Evolutionary conservation across 2,797 vertebrate genomes (phyloP), one percentile per base, ranked within the genome.

Genomic region (Botia kubotai): DNA sequence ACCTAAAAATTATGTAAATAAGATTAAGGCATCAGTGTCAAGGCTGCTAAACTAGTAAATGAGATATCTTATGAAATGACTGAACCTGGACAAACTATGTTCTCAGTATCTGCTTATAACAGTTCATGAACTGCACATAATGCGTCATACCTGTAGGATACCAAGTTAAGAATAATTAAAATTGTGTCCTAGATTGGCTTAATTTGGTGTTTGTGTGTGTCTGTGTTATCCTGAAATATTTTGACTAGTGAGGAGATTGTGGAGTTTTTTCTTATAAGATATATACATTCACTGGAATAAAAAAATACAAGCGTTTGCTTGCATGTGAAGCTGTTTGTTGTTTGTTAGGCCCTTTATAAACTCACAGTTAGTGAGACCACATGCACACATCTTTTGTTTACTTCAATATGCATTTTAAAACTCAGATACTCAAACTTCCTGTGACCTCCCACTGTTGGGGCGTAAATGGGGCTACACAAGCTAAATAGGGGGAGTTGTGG

Each of bases 1-100:
- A 17, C 91, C 90, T 91, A 84, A 93, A 90, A 93, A 90, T 91
- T 90, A 90, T 87, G 89, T 90, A 92, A 46, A 46, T 92, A 89
- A 87, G 87, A 90, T 92, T 92, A 90, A 89, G 86, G 88, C 75
- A 88, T 87, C 89, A 90, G 90, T 90, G 89, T 93, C 87, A 93
- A 92, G 89, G 90, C 84, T 84, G 85, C 87, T 86, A 90, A 89
- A 92, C 90, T 86, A 87, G 91, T 89, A 86, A 86, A 87, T 90
- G 90, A 86, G 85, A 87, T 81, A 87, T 88, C 85, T 83, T 84
- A 88, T 87, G 29, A 84, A 87, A 82, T 82, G 10, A 46, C 43
- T 80, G 39, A 73, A 55, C 75, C 72, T 83, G 77, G 43, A 67
- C 66, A 26, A 75, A 86, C 76, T 79, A 84, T 88, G 80, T 50